Base-by-base conservation (phyloP, 1,140 invertebrate genomes). In the Magallana angulata region DNA sequence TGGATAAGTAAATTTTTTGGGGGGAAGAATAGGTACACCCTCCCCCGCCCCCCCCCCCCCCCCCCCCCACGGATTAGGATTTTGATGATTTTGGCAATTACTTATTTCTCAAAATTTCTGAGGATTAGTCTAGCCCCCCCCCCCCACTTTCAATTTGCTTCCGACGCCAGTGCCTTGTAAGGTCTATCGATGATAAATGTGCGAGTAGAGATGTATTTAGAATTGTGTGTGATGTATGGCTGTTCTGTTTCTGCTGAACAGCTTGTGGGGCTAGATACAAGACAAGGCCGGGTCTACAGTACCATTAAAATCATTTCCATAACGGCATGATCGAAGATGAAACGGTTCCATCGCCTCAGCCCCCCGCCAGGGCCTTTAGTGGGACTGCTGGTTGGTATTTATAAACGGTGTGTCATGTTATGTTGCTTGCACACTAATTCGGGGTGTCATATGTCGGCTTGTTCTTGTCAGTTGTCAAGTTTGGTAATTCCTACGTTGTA, bases 181-280 rank as follows among this genome's bases (percentile, higher is more conserved):
- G 16, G 7, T 12, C 62, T 64, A 18, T 64, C 14, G 36, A 18
- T 82, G 14, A 82, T 82, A n/a, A 82, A 48, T 48, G 48, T 16
- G 14, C 11, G 14, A 57, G 81, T 9, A 12, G 30, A 76, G 68
- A 76, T 82, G 48, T 56, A 82, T 82, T 80, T 7, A 56, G 76
- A 24, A 56, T 8, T 80, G 76, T 80, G 30, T 36, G 76, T 80
- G 3, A 64, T 80, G 81, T 30, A 36, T 58, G 48, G 62, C 57
- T 68, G 30, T 83, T 62, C 56, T 84, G 30, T 86, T 90, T 83
- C 85, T 89, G 60, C 71, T 64, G 56, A 82, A 95, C 96, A 98
- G 98, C 98, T 94, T 99, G 98, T 96, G 97, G 98, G 94, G 98
- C 98, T 93, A 97, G 98, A 93, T 99, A 99, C 97, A 99, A 99